Evolutionary conservation across 2,797 vertebrate genomes (phyloP).

Genomic region (Sternarchorhynchus goeldii): DNA sequence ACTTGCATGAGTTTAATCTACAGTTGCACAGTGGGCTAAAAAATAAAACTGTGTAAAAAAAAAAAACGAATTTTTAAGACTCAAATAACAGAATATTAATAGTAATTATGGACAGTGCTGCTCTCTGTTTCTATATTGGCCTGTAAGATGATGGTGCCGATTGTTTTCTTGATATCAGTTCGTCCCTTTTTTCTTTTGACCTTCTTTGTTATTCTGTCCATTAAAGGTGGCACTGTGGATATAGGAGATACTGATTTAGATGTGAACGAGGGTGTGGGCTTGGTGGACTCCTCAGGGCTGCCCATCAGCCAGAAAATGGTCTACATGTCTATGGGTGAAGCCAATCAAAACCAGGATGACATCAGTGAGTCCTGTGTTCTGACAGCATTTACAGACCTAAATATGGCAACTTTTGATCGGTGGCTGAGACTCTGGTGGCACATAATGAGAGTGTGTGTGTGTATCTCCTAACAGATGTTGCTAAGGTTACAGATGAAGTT

Average conservation of each 20-base stretch:
- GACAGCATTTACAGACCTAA: neutral
- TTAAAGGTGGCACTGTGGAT: slow-evolving; percentile 84
- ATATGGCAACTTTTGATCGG: neutral
- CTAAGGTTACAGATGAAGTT: slow-evolving; percentile 87
- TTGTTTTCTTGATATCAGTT: too few species aligned
- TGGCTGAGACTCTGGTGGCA: neutral
- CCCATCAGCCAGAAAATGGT: slow-evolving; percentile 87
- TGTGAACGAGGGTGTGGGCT: slow-evolving; percentile 81
- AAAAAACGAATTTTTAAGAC: too few species aligned
- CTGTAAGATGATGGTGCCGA: neutral
- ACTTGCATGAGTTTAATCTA: too few species aligned
- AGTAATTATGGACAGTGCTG: too few species aligned
- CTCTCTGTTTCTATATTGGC: too few species aligned
- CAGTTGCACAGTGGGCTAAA: too few species aligned
- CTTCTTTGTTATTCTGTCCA: slow-evolving; percentile 14
- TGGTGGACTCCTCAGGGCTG: slow-evolving; percentile 78
- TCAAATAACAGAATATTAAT: too few species aligned
- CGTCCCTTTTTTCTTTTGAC: neutral
- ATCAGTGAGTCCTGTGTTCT: slow-evolving; percentile 76
- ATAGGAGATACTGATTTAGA: slow-evolving; percentile 86
- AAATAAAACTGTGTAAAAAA: too few species aligned
- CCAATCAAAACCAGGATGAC: slow-evolving; percentile 84
- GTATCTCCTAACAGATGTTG: slow-evolving; percentile 72
- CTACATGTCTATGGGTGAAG: slow-evolving; percentile 88
- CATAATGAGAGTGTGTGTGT: neutral